Percentiles rank a stretch among this genome's conserved stretches.
Evolutionary conservation across 2,113 vertebrate species (phyloP).

Genomic region (Polypterus senegalus): DNA sequence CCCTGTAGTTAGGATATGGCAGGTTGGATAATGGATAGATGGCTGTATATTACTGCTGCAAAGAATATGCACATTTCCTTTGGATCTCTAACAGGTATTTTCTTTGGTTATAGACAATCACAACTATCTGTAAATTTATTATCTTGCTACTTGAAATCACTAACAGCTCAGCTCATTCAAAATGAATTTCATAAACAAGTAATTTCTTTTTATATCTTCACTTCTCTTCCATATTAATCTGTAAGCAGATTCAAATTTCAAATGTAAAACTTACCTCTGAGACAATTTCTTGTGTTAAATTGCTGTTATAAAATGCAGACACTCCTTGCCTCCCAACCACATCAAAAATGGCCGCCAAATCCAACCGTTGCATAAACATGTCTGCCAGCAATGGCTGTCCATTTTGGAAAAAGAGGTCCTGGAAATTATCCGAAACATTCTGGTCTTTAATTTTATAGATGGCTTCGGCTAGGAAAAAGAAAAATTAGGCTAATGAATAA

Average conservation of each 20-base stretch:
- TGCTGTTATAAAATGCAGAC: slow-evolving; percentile 73
- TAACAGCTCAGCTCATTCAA: not conserved
- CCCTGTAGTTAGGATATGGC: too few species aligned
- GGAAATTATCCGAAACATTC: slow-evolving; percentile 62
- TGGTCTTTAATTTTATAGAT: slow-evolving; percentile 57
- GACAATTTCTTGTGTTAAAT: slow-evolving; percentile 77
- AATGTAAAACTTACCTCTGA: slow-evolving; percentile 53
- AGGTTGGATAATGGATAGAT: too few species aligned
- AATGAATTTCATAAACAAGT: not conserved
- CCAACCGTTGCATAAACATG: slow-evolving; percentile 52
- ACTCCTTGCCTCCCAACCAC: slow-evolving; percentile 57
- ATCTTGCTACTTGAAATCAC: not conserved
- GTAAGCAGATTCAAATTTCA: too few species aligned
- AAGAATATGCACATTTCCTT: too few species aligned
- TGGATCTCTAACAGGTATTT: too few species aligned
- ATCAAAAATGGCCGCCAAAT: slow-evolving; percentile 69
- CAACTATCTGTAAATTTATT: too few species aligned
- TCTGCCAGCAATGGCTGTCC: slow-evolving; percentile 63
- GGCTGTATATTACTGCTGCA: too few species aligned
- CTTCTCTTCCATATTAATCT: too few species aligned
- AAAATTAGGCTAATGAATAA: not conserved
- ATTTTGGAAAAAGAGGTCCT: slow-evolving; percentile 59
- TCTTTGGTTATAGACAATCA: too few species aligned
- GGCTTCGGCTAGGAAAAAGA: slow-evolving; percentile 57
- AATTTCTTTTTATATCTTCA: not conserved